Evolutionary conservation across 2,113 vertebrate genomes (phyloP), one percentile per base, ranked within the genome.

Genomic region (Pluvialis apricaria): DNA sequence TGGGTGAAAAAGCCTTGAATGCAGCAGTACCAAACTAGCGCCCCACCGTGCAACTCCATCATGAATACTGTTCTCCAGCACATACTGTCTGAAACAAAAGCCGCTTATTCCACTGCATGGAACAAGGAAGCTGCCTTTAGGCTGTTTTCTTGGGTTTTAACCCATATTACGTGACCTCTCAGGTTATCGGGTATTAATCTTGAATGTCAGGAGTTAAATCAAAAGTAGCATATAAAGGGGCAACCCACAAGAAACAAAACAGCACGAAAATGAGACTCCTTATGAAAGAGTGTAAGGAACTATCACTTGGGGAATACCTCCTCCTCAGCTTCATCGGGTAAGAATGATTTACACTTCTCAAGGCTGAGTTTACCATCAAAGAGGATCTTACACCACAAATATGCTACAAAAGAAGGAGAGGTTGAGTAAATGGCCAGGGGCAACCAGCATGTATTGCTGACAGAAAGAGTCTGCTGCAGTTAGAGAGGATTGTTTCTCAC

Each of bases 291-390:
- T 0, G 0, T 42, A 82, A 85, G 32, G 81, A 94, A 32, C 88
- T 25, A 64, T 44, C 65, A 26, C 54, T 32, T 49, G 29, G 71
- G 49, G 62, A 90, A 90, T 26, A 47, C 18, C 38, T 72, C 75
- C 66, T 78, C 58, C 58, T 88, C 8, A 5, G 57, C 52, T 95
- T 58, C 54, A 44, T 9, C 1, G 2, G 13, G 7, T 21, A 82
- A 85, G 38, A 79, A 79, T 40, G 49, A 88, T 94, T 95, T 95
- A 94, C 19, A 69, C 40, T 86, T 94, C 88, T 75, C 57, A 82
- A 75, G 82, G 82, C 70, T 77, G 57, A 94, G 21, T 87, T 90
- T 90, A 77, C 92, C 79, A 92, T 95, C 85, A 92, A 95, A 95
- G 84, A 86, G 34, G 34, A 80, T 92, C 85, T 88, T 72, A n/a